Conservation (phyloP, 2,113 vertebrate species). For the Bubo bubo region DNA sequence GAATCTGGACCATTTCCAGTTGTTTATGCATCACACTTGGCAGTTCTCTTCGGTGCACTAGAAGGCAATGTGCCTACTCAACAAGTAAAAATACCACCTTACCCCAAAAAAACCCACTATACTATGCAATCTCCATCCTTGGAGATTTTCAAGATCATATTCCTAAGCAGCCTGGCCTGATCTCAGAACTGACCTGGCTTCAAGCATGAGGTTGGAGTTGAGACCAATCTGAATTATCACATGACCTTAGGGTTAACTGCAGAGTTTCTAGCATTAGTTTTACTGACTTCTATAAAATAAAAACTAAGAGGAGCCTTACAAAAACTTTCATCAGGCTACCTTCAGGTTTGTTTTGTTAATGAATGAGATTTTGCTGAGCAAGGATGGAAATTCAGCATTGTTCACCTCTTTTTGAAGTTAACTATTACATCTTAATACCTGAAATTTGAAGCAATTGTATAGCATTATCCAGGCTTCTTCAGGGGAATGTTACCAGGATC, state of each 20-base stretch:
- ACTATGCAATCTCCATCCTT: background rate
- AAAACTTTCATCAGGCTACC: background rate
- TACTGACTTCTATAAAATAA: background rate
- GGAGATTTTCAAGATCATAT: background rate
- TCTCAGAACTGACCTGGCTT: background rate
- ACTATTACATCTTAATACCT: background rate
- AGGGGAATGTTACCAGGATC: background rate
- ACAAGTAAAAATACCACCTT: background rate
- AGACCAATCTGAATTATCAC: background rate
- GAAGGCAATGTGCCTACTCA: background rate
- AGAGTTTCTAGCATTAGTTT: background rate
- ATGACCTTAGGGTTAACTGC: background rate
- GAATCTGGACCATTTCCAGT: background rate
- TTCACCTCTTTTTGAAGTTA: background rate
- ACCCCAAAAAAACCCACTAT: background rate
- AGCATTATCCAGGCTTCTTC: background rate
- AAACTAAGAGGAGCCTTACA: background rate
- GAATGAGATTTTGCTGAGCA: background rate
- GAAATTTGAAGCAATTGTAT: constrained; percentile 3
- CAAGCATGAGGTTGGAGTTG: background rate
- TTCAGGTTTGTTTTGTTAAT: background rate
- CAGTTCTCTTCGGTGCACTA: background rate
- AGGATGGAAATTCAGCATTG: background rate
- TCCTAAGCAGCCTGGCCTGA: background rate
- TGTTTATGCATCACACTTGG: background rate